Conservation (phyloP, 2,797 vertebrate species). For the Gallirallus australis region DNA sequence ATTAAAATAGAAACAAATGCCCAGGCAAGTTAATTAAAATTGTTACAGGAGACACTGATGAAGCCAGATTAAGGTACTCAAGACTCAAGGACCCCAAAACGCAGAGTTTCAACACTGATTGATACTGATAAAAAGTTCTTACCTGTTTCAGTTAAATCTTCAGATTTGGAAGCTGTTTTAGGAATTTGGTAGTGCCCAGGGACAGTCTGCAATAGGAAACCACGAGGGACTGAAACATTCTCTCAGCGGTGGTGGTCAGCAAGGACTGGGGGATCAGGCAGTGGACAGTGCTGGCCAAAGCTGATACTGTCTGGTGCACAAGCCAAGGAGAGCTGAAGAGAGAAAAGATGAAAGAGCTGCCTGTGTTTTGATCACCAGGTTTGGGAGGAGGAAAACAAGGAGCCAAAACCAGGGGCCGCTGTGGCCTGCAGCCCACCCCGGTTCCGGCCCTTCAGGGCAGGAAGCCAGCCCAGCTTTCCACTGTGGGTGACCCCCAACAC, state of each 20-base stretch:
- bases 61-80: background rate
- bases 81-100: background rate
- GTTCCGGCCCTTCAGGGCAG: background rate
- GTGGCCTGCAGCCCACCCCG: accelerated
- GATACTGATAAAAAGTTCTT: background rate
- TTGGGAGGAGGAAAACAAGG: background rate
- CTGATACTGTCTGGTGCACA: background rate
- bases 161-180: background rate
- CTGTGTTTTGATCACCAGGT: too few relatives aligned
- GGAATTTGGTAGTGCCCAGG: background rate
- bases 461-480: background rate
- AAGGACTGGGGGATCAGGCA: background rate
- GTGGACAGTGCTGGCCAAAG: accelerated
- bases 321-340: background rate
- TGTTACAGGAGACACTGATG: background rate
- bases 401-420: background rate
- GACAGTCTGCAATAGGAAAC: background rate
- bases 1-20: background rate
- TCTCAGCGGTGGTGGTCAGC: background rate
- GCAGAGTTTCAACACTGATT: background rate
- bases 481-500: background rate
- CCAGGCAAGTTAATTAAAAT: background rate
- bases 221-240: background rate
- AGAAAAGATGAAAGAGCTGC: background rate
- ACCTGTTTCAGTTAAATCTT: background rate